Evolutionary conservation across 2,113 vertebrate genomes (phyloP), one percentile per base, ranked within the genome.

Genomic region (Acanthochromis polyacanthus): DNA sequence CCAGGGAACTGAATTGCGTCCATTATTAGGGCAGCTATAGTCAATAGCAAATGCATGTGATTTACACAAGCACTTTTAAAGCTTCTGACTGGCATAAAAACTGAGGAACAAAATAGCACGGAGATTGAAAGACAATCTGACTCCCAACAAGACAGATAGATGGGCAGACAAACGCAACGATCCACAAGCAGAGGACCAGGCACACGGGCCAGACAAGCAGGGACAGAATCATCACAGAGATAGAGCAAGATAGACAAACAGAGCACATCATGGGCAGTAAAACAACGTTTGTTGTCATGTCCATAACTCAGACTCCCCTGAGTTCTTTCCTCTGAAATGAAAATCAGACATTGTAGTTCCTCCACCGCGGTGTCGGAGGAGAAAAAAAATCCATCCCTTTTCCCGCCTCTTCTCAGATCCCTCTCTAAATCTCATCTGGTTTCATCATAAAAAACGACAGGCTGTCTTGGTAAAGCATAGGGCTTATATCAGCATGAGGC

Each of bases 381-480:
- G 46, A 70, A 64, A 62, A 62, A 43, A 86, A 90, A 86, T 80
- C 76, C 32, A 91, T 90, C 57, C 56, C 38, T 83, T 76, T 68
- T 78, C 56, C 56, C 75, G 51, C 75, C 71, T 91, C 64, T 82
- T 59, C 61, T 78, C 69, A 71, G 63, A 87, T 88, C 66, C 67
- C 53, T 87, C 84, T 85, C 81, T 89, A 89, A 93, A 92, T 92
- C 81, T 86, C 51, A 69, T 87, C 72, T 83, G 77, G 84, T 83
- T 88, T 76, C 71, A 83, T 90, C 84, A 85, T 88, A 89, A 90
- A 90, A 90, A 91, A 83, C 22, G 71, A 74, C 80, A 84, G 79
- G 70, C 74, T 81, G 81, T 80, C 84, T 71, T 48, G 53, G 60
- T 82, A 86, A 86, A 84, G 81, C 82, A 68, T 30, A 32, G 36